Evolutionary conservation across 2,113 vertebrate genomes (phyloP), one percentile per base, ranked within the genome.

Genomic region (Trinectes maculatus): DNA sequence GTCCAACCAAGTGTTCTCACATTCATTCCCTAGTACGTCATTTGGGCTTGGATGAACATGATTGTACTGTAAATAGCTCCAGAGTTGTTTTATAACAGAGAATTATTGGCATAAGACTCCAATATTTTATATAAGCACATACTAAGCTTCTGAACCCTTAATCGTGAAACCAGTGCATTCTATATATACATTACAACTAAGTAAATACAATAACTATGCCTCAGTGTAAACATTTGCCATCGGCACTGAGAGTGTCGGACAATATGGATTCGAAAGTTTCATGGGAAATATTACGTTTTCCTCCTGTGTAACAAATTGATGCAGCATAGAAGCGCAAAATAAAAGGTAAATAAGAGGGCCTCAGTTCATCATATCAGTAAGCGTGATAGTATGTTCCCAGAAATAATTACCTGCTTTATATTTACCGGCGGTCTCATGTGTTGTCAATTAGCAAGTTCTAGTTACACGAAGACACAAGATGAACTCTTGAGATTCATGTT

Each of bases 401-500:
- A 44, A 42, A 10, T 8, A 16, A 19, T 19, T 24, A 6, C 9
- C 24, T 63, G 48, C 24, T 39, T 46, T 15, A 21, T 54, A 89
- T 91, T 90, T 91, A 92, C 46, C 16, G 29, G 66, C 16, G 29
- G 66, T 40, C 48, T 81, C 39, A 24, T 73, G 64, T 70, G 42
- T 70, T 48, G 62, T 79, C 51, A 44, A 31, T 71, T 71, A 85
- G 57, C 55, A 73, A 59, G 60, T 76, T 81, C 90, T 92, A 87
- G 86, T 82, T 91, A 87, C 92, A 89, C 86, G 90, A 90, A 92
- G 92, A 94, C 91, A 53, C 88, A 81, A 92, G 91, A 77, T 61
- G 55, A 71, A 69, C 65, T 51, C 65, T 51, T 52, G 43, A 48
- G 51, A 59, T 74, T 92, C 43, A 71, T 68, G 57, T 72, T 91